These are phyloP conservation scores for Agriopis aurantiaria DNA, from an alignment of 2,888 invertebrate species.

Conservation along the genomic window DNA sequence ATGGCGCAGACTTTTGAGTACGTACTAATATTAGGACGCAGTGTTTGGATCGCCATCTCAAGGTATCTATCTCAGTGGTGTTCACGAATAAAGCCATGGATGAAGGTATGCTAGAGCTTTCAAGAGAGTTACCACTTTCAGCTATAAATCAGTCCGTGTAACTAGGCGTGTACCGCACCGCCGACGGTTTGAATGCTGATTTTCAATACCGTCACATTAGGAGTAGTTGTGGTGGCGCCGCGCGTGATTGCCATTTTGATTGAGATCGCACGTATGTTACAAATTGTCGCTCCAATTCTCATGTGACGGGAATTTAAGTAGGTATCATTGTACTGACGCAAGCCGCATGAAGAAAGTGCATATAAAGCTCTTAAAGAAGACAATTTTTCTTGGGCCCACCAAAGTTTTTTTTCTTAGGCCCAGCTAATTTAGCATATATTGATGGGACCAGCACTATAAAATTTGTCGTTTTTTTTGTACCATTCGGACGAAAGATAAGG, in stretches of 20 bases:
- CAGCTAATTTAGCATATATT: too few species aligned
- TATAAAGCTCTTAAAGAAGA: conserved; percentile 11
- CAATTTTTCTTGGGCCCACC: too few species aligned
- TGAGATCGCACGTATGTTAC: conserved; percentile 75
- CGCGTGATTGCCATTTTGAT: conserved; percentile 82
- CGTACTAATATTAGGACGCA: too few species aligned
- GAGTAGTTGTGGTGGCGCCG: conserved; percentile 74
- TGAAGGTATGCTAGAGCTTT: conserved; percentile 54
- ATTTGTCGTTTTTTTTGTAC: too few species aligned
- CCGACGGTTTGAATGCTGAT: conserved; percentile 72
- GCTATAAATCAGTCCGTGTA: conserved; percentile 67
- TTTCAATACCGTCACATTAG: conserved; percentile 78
- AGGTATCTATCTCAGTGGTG: too few species aligned
- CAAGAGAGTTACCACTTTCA: conserved; percentile 59
- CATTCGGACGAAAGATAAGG: too few species aligned
- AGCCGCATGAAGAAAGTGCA: conserved; percentile 19
- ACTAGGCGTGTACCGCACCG: conserved; percentile 59
- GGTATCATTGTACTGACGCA: conserved; percentile 37
- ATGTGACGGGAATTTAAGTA: conserved; percentile 68
- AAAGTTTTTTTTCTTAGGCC: too few species aligned
- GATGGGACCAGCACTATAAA: too few species aligned
- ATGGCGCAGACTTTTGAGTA: too few species aligned
- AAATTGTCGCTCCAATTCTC: conserved; percentile 80
- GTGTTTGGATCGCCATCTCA: too few species aligned
- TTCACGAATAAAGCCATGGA: conserved; percentile 49